These are phyloP conservation scores for Rhombomys opimus DNA, from an alignment of 2,113 vertebrate species.

Conservation along the genomic window DNA sequence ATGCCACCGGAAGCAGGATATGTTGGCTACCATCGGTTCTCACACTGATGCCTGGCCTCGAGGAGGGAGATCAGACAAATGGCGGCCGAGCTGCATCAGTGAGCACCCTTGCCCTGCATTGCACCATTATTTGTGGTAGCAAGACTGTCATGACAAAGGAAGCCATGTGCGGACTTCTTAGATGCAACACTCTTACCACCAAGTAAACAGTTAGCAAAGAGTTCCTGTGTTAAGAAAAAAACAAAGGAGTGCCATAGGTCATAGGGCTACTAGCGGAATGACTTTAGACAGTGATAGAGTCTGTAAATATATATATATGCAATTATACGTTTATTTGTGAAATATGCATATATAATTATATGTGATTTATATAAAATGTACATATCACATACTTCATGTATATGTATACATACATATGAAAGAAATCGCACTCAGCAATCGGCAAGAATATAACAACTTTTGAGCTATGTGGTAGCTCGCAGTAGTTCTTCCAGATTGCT, in stretches of 20 bases:
- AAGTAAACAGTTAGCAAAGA: not conserved
- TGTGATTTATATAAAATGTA: not conserved
- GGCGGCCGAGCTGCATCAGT: not conserved
- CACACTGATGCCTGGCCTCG: too few species aligned
- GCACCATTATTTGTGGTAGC: not conserved
- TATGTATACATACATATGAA: not conserved
- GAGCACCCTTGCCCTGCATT: not conserved
- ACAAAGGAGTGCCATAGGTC: not conserved
- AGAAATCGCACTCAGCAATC: not conserved
- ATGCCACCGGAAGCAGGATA: accelerated
- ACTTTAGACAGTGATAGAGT: not conserved
- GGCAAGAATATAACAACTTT: not conserved
- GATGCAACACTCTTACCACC: not conserved
- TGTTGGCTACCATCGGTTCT: not conserved
- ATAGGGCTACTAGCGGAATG: not conserved
- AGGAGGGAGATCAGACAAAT: not conserved
- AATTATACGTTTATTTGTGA: not conserved
- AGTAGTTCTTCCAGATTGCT: not conserved
- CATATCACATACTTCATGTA: too few species aligned
- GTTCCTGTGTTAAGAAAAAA: not conserved
- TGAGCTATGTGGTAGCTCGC: not conserved
- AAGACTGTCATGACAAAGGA: not conserved
- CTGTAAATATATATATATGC: not conserved
- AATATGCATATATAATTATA: not conserved
- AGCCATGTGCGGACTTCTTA: not conserved